Evolutionary conservation across 2,888 invertebrate genomes (phyloP).

Genomic region (Allolobophora icterica): DNA sequence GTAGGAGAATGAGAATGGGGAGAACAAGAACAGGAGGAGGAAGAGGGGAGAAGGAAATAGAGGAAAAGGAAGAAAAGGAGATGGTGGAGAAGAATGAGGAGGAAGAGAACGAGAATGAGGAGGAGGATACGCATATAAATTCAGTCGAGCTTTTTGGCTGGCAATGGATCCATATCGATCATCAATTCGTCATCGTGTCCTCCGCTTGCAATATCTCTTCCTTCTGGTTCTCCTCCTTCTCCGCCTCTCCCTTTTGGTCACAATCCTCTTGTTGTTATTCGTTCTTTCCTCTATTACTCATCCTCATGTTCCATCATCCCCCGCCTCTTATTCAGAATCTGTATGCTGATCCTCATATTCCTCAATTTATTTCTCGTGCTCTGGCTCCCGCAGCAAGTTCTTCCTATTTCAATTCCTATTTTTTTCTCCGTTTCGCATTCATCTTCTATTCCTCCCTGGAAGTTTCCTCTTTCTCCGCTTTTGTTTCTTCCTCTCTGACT

Average conservation of each 20-base stretch:
- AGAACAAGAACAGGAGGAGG: too few species aligned
- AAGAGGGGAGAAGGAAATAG: too few species aligned
- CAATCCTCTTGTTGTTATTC: neutral
- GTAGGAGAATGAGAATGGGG: too few species aligned
- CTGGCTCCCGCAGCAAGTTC: too few species aligned
- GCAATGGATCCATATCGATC: conserved; percentile 4
- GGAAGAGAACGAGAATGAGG: too few species aligned
- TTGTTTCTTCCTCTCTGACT: neutral
- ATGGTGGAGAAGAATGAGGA: too few species aligned
- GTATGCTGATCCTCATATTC: too few species aligned
- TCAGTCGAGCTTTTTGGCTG: neutral
- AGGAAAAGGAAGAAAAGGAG: too few species aligned
- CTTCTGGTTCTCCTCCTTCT: conserved; percentile 21
- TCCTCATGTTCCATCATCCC: neutral
- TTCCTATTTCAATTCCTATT: neutral
- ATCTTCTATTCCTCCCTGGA: neutral
- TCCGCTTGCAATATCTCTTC: neutral
- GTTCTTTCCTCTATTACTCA: neutral
- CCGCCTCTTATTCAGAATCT: neutral
- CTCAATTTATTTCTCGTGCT: too few species aligned
- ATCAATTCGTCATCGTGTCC: conserved; percentile 21
- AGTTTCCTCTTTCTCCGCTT: neutral
- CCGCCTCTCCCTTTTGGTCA: conserved; percentile 13
- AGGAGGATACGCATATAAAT: neutral
- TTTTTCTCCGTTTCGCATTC: neutral